Evolutionary conservation across 2,113 vertebrate genomes (phyloP).

Genomic region (Erpornis zantholeuca): DNA sequence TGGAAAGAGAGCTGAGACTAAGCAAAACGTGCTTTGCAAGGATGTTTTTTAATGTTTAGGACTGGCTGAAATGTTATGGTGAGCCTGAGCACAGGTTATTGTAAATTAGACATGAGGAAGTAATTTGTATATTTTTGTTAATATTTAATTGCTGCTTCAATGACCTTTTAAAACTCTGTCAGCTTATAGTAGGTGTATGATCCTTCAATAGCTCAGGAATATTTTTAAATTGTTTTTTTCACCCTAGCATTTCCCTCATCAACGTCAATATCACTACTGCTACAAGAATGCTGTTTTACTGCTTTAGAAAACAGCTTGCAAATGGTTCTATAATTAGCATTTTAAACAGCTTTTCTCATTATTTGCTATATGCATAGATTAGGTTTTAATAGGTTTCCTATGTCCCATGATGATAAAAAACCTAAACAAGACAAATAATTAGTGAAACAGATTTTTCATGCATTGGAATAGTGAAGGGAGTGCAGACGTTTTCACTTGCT

Average conservation of each 20-base stretch:
- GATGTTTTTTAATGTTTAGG: not conserved
- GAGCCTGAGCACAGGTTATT: not conserved
- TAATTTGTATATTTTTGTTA: not conserved
- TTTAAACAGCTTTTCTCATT: not conserved
- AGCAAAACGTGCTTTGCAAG: not conserved
- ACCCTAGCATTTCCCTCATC: not conserved
- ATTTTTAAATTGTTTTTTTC: not conserved
- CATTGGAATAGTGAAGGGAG: not conserved
- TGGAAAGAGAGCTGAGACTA: not conserved
- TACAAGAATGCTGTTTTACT: not conserved
- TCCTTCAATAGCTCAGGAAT: not conserved
- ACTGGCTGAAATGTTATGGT: not conserved
- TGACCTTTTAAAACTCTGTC: not conserved
- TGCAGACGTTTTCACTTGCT: not conserved
- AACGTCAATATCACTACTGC: not conserved
- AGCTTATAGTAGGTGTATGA: not conserved
- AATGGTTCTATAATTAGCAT: not conserved
- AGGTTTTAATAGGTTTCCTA: not conserved
- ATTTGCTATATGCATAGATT: not conserved
- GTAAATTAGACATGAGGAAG: not conserved
- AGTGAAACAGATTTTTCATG: not conserved
- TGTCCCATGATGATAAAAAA: not conserved
- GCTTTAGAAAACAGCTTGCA: not conserved
- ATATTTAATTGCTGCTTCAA: not conserved
- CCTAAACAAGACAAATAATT: not conserved